phyloP scores from a whole-genome alignment of 2,797 vertebrate genomes.

The Leontocebus nigricollis region DNA sequence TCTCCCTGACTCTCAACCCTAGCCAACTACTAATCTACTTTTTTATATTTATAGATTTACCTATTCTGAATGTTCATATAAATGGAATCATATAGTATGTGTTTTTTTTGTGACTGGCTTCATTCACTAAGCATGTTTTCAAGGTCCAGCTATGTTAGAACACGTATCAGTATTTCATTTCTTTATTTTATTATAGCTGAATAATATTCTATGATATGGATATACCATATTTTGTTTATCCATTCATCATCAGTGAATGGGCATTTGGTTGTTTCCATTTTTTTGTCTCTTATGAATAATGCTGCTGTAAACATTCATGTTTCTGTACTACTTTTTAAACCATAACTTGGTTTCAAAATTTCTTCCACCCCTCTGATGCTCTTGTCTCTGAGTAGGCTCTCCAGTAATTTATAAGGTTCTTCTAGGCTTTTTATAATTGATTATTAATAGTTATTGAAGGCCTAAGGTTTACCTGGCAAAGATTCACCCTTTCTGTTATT shows the following conservation, averaged over 20 bases:
- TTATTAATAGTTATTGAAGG: background rate
- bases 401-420: background rate
- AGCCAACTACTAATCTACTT: background rate
- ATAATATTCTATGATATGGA: background rate
- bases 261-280: background rate
- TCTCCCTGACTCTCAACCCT: background rate
- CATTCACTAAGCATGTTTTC: slow-evolving; percentile 8
- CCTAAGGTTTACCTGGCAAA: background rate
- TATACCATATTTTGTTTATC: background rate
- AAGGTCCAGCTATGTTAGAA: background rate
- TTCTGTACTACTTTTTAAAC: background rate
- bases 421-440: background rate
- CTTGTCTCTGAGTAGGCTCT: background rate
- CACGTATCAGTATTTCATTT: background rate
- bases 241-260: too few relatives aligned
- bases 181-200: background rate
- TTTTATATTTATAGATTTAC: background rate
- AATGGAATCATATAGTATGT: background rate
- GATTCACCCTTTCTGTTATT: background rate
- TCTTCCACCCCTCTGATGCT: background rate
- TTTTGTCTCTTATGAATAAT: slow-evolving; percentile 17
- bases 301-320: background rate
- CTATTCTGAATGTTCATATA: background rate
- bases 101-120: background rate
- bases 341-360: background rate